phyloP scores from a whole-genome alignment of 2,113 vertebrate genomes.

The Plecotus auritus region DNA sequence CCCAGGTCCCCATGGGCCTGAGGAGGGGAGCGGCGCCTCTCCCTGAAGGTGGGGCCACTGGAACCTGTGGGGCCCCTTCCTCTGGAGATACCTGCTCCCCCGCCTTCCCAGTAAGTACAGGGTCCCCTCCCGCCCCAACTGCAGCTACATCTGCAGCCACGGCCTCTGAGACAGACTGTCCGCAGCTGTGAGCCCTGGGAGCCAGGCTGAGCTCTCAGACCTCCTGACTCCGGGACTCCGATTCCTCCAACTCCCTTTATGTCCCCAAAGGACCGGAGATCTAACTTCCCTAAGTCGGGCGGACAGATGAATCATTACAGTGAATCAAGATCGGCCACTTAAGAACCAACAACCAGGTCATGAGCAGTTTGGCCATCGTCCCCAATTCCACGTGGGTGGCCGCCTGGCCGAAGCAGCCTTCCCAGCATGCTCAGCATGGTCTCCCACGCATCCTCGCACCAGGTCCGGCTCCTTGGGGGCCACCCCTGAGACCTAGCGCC shows the following conservation, averaged over 20 bases:
- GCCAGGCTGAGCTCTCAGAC: conserved; percentile 21
- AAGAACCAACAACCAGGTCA: neutral
- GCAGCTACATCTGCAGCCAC: neutral
- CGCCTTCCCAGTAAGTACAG: neutral
- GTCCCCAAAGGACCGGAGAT: neutral
- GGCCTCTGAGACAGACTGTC: neutral
- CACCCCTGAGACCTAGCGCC: neutral
- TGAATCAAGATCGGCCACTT: conserved; percentile 37
- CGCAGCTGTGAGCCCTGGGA: neutral
- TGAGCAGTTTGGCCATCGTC: fast-evolving
- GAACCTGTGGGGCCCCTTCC: neutral
- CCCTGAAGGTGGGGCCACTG: neutral
- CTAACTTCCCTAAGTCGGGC: neutral
- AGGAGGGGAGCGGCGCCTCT: neutral
- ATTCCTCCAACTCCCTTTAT: neutral
- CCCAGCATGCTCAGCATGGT: fast-evolving
- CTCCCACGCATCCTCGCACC: fast-evolving
- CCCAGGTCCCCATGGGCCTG: neutral
- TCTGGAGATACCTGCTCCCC: neutral
- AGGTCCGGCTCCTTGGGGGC: neutral
- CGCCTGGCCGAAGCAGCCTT: neutral
- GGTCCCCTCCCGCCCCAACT: neutral
- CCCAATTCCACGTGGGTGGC: fast-evolving
- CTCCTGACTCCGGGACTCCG: conserved; percentile 28
- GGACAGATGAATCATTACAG: neutral